These are phyloP conservation scores for Glyphotaelius pellucidus DNA, from an alignment of 2,888 invertebrate genomes.

Conservation along the genomic window DNA sequence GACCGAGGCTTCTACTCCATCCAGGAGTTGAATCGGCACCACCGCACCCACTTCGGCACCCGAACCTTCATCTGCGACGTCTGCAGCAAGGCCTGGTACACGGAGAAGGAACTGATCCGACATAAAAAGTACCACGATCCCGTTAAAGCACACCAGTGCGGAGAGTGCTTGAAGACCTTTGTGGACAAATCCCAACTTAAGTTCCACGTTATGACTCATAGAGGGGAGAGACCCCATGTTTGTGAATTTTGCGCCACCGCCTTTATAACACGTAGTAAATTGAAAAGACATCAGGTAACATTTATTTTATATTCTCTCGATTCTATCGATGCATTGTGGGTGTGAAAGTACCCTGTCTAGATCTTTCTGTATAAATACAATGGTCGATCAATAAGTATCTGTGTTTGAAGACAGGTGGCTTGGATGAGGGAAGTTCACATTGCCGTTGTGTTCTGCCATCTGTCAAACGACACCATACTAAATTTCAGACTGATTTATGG, in stretches of 20 bases:
- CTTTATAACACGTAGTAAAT: slow-evolving; percentile 59
- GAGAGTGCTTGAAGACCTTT: slow-evolving; percentile 61
- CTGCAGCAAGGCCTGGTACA: slow-evolving; percentile 62
- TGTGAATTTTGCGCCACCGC: slow-evolving; percentile 63
- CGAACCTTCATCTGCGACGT: slow-evolving; percentile 57
- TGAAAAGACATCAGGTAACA: slow-evolving; percentile 64
- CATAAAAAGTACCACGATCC: slow-evolving; percentile 62
- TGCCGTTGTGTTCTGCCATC: too few species aligned
- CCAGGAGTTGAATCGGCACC: slow-evolving; percentile 61
- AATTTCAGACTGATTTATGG: too few species aligned
- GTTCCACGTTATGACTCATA: slow-evolving; percentile 62
- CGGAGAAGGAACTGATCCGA: slow-evolving; percentile 54
- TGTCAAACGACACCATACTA: too few species aligned
- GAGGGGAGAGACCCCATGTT: slow-evolving; percentile 63
- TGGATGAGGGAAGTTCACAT: too few species aligned
- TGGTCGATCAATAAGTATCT: too few species aligned
- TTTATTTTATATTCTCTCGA: background rate
- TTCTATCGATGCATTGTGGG: background rate
- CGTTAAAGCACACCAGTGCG: slow-evolving; percentile 59
- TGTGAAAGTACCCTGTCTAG: too few species aligned
- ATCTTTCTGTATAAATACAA: too few species aligned
- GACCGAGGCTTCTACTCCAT: slow-evolving; percentile 60
- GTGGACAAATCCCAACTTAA: slow-evolving; percentile 62
- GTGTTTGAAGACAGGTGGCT: too few species aligned
- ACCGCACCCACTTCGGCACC: slow-evolving; percentile 54